Conservation (phyloP, 2,888 invertebrate genomes). For the Leucania comma region DNA sequence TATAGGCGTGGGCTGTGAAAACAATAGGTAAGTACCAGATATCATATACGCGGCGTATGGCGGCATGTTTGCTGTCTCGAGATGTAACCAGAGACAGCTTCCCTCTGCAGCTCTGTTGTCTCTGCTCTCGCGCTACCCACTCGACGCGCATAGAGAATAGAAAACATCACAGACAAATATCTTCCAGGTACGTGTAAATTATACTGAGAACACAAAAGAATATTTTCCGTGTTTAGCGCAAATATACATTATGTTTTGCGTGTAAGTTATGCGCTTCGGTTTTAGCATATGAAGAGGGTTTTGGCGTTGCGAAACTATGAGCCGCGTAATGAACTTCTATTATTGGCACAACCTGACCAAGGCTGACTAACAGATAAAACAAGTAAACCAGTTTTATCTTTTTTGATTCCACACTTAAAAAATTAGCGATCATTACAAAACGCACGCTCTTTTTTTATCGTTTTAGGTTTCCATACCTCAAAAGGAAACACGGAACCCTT, state of each 20-base stretch:
- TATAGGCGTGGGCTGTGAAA: slow-evolving; percentile 63
- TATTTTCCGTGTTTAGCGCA: slow-evolving; percentile 52
- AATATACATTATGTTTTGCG: slow-evolving; percentile 53
- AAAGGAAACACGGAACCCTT: too few species aligned
- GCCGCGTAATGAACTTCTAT: background rate
- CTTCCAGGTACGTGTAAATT: slow-evolving; percentile 49
- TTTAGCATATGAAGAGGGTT: slow-evolving; percentile 16
- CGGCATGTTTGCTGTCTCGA: slow-evolving; percentile 65
- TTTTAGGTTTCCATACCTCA: too few species aligned
- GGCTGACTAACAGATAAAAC: too few species aligned
- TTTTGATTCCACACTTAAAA: too few species aligned
- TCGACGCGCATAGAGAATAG: slow-evolving; percentile 64
- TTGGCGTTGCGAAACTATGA: background rate
- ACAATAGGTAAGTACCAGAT: slow-evolving; percentile 63
- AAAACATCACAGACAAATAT: slow-evolving; percentile 62
- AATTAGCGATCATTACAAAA: background rate
- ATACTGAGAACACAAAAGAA: slow-evolving; percentile 52
- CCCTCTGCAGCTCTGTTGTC: slow-evolving; percentile 83
- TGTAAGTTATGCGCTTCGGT: slow-evolving; percentile 34
- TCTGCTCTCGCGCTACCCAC: slow-evolving; percentile 76
- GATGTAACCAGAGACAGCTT: slow-evolving; percentile 81
- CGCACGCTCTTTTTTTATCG: too few species aligned
- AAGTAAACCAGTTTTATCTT: too few species aligned
- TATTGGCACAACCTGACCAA: background rate
- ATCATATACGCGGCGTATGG: slow-evolving; percentile 60